Evolutionary conservation across 2,113 vertebrate genomes (phyloP).

Genomic region (Oryctolagus cuniculus): mOryCun1.1 NC_091435.1:146842001-146842500

Average conservation of each 20-base stretch:
- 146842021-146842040: background rate
- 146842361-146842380: conserved; percentile 78
- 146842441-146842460: conserved; percentile 82
- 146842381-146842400: conserved; percentile 54
- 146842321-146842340: conserved; percentile 25
- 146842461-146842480: conserved; percentile 77
- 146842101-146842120: background rate
- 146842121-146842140: background rate
- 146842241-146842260: conserved; percentile 44
- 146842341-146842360: conserved; percentile 41
- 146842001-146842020: too few relatives aligned
- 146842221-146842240: background rate
- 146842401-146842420: background rate
- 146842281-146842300: conserved; percentile 44
- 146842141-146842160: background rate
- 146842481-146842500: conserved; percentile 83
- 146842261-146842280: background rate
- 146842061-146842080: background rate
- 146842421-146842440: conserved; percentile 73
- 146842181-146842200: background rate
- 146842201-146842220: background rate
- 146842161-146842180: background rate
- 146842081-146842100: background rate
- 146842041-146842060: background rate
- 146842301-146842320: conserved; percentile 1